A percentile compares a stretch with the other conserved stretches of the same genome.
Evolutionary conservation across 2,797 vertebrate species (phyloP).

Genomic region (Odontamblyopus rebecca): DNA sequence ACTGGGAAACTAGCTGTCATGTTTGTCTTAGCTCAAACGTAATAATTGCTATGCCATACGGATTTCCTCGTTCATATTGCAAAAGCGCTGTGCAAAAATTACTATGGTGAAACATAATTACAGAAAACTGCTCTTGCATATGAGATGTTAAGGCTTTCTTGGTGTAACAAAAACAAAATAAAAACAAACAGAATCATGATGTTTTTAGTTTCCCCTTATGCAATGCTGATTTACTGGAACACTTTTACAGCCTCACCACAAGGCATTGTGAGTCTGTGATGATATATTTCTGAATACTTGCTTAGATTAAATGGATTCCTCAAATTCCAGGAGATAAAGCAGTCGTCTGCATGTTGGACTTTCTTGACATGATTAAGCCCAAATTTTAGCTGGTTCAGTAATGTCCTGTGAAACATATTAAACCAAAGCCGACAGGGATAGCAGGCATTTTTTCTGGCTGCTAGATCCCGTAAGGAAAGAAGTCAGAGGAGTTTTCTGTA

Average conservation of each 20-base stretch:
- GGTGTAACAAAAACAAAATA: conserved; percentile 6
- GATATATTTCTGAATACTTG: background rate
- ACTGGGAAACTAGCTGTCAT: background rate
- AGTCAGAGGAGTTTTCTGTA: conserved; percentile 40
- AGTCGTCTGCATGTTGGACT: conserved; percentile 28
- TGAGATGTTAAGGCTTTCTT: conserved; percentile 48
- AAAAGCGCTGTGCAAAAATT: conserved; percentile 18
- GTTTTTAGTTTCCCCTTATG: too few species aligned
- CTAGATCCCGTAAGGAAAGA: conserved; percentile 28
- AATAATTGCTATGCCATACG: conserved; percentile 7
- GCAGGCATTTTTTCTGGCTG: background rate
- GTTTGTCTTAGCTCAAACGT: conserved; percentile 6
- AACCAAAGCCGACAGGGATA: background rate
- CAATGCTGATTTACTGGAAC: too few species aligned
- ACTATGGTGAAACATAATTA: conserved; percentile 15
- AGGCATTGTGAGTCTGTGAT: background rate
- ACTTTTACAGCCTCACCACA: background rate
- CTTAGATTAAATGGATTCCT: conserved; percentile 46
- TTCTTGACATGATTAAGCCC: conserved; percentile 28
- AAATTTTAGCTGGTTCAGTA: conserved; percentile 14
- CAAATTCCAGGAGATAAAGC: conserved; percentile 50
- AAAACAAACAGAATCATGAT: too few species aligned
- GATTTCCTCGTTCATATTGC: conserved; percentile 1
- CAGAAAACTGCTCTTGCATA: background rate
- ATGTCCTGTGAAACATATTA: background rate